Evolutionary conservation across 2,888 invertebrate species (phyloP).

Genomic region (Noctua comes): DNA sequence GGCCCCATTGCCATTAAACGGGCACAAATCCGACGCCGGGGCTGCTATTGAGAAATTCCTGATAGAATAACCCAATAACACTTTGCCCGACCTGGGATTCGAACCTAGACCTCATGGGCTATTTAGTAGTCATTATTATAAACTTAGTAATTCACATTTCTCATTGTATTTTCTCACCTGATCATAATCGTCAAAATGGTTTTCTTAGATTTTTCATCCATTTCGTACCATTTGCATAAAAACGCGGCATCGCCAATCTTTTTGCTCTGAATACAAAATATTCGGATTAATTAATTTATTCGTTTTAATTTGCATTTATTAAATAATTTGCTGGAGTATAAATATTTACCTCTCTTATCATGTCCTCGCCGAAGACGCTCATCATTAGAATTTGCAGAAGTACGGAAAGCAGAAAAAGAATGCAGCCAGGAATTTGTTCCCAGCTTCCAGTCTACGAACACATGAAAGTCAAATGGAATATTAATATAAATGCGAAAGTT

Average conservation of each 20-base stretch:
- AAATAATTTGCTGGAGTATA: constrained; percentile 2
- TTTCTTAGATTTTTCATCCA: constrained; percentile 79
- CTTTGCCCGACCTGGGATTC: not conserved
- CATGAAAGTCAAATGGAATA: constrained; percentile 1
- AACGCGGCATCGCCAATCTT: constrained; percentile 79
- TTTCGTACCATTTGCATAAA: constrained; percentile 79
- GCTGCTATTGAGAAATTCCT: not conserved
- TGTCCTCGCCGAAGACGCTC: constrained; percentile 82
- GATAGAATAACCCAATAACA: not conserved
- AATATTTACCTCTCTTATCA: constrained; percentile 78
- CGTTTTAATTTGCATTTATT: constrained; percentile 22
- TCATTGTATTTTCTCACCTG: constrained; percentile 61
- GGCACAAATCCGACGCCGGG: not conserved
- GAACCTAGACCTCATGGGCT: not conserved
- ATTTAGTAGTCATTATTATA: not conserved
- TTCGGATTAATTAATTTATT: constrained; percentile 14
- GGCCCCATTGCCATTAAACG: not conserved
- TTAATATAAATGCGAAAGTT: no score
- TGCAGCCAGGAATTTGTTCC: constrained; percentile 76
- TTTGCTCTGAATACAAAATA: constrained; percentile 73
- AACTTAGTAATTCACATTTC: not conserved
- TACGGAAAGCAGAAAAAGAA: constrained; percentile 79
- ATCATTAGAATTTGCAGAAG: constrained; percentile 82
- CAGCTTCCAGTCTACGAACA: constrained; percentile 69
- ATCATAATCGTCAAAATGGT: constrained; percentile 77